Conservation (phyloP, 2,888 invertebrate genomes). For the Formica aserva region DNA sequence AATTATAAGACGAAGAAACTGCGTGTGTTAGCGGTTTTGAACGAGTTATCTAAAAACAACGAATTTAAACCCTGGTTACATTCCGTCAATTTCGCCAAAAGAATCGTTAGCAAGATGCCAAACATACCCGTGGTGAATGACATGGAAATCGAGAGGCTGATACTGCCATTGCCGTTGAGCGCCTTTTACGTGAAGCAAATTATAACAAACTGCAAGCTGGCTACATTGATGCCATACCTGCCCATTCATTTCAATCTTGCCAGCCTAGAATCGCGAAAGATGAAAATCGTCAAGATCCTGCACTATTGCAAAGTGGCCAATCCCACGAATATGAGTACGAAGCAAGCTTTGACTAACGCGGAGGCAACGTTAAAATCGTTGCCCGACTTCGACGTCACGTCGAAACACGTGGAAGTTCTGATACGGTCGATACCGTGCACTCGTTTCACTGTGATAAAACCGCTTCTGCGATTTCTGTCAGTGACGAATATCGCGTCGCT, state of each 20-base stretch:
- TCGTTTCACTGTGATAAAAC: conserved; percentile 27
- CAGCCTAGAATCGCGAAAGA: conserved; percentile 4
- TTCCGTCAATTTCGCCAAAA: conserved; percentile 26
- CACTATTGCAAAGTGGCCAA: conserved; percentile 40
- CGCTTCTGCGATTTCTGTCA: conserved; percentile 13
- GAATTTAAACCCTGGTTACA: background rate
- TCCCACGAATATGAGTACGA: conserved; percentile 3
- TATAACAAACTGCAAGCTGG: conserved; percentile 11
- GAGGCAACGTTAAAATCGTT: background rate
- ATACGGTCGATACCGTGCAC: conserved; percentile 36
- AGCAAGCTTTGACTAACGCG: conserved; percentile 30
- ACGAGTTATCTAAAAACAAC: conserved; percentile 5
- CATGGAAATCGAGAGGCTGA: conserved; percentile 41
- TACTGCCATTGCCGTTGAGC: conserved; percentile 30
- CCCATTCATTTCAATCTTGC: conserved; percentile 49
- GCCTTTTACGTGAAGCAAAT: conserved; percentile 1
- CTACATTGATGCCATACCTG: conserved; percentile 20
- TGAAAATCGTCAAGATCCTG: conserved; percentile 2
- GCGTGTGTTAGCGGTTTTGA: conserved; percentile 33
- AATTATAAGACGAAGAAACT: conserved; percentile 48
- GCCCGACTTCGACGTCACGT: conserved; percentile 38
- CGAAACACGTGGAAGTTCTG: conserved; percentile 15
- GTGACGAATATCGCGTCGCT: conserved; percentile 17
- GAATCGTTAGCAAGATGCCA: conserved; percentile 44
- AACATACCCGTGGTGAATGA: conserved; percentile 40